phyloP scores from a whole-genome alignment of 2,113 vertebrate species.

The Oxyura jamaicensis region DNA sequence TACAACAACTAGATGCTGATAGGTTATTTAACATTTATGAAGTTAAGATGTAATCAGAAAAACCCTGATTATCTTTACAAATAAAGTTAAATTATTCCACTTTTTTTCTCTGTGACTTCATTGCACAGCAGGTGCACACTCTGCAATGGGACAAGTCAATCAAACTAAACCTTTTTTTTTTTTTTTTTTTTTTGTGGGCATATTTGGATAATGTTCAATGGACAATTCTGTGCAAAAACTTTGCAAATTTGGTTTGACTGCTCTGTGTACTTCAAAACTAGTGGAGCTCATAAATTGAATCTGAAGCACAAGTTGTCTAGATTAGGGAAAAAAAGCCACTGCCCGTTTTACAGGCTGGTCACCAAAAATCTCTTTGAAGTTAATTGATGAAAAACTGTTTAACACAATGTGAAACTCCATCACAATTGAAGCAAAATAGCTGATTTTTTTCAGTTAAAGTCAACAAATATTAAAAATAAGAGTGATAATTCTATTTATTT shows the following conservation, averaged over 20 bases:
- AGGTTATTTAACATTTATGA: constrained; percentile 99
- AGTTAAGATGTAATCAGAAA: constrained; percentile 98
- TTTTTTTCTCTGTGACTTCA: constrained; percentile 71
- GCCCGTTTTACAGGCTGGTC: neutral
- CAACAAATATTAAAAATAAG: neutral
- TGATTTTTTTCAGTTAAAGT: neutral
- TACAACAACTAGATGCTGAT: constrained; percentile 99
- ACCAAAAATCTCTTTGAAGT: neutral
- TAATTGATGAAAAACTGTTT: neutral
- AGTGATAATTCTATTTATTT: neutral
- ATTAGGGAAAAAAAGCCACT: neutral
- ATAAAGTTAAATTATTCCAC: constrained; percentile 99
- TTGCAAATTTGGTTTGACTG: constrained; percentile 48
- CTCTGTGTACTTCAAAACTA: constrained; percentile 54
- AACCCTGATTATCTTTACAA: constrained; percentile 99
- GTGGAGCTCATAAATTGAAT: neutral
- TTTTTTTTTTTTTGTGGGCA: neutral
- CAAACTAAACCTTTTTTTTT: constrained; percentile 45
- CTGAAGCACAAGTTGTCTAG: neutral
- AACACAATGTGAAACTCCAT: neutral
- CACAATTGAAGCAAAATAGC: neutral
- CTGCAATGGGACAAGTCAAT: constrained; percentile 78
- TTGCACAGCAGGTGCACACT: constrained; percentile 79
- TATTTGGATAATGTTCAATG: constrained; percentile 60
- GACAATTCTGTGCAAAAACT: constrained; percentile 56